phyloP scores from a whole-genome alignment of 2,888 invertebrate genomes.

The Philereme transversata region DNA sequence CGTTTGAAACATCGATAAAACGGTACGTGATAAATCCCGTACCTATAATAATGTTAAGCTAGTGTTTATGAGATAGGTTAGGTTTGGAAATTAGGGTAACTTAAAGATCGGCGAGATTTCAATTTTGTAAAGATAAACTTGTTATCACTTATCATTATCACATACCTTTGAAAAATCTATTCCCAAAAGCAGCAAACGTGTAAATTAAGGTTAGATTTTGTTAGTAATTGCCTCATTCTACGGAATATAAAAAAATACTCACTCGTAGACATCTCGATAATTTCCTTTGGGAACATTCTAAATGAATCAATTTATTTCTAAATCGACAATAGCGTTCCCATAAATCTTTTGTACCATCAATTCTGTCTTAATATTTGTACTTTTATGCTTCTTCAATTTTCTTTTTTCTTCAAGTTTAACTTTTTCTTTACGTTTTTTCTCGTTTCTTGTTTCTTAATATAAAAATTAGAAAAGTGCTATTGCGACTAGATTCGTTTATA shows the following conservation, averaged over 20 bases:
- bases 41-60: too few species aligned
- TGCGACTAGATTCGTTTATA: constrained; percentile 81
- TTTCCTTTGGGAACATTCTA: constrained; percentile 66
- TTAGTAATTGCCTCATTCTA: neutral
- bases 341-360: constrained; percentile 68
- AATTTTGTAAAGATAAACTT: too few species aligned
- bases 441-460: constrained; percentile 45
- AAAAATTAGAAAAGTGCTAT: constrained; percentile 77
- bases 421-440: constrained; percentile 42
- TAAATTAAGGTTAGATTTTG: neutral
- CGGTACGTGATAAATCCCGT: too few species aligned
- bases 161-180: constrained; percentile 7
- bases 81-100: too few species aligned
- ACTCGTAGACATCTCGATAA: constrained; percentile 75
- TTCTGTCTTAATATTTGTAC: constrained; percentile 62
- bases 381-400: constrained; percentile 47
- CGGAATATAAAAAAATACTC: constrained; percentile 49
- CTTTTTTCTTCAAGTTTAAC: constrained; percentile 18
- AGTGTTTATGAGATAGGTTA: too few species aligned
- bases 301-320: constrained; percentile 71
- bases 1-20: too few species aligned
- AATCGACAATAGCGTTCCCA: constrained; percentile 74
- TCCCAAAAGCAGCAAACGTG: constrained; percentile 1
- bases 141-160: too few species aligned
- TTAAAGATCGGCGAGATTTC: too few species aligned